phyloP scores from a whole-genome alignment of 2,888 invertebrate species.

The Meloe dianella region DNA sequence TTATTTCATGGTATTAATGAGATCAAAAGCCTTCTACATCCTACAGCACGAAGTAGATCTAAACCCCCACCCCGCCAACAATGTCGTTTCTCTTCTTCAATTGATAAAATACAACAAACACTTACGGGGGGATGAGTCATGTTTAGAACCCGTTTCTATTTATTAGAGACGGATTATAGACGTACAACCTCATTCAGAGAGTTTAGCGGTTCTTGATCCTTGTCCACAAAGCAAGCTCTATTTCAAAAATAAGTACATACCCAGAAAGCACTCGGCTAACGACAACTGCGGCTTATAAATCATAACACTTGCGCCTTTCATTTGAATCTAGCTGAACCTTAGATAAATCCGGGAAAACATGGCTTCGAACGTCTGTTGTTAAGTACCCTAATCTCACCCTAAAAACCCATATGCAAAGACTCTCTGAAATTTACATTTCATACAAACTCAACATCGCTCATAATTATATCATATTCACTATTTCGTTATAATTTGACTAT shows the following conservation, averaged over 20 bases:
- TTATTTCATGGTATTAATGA: conserved; percentile 79
- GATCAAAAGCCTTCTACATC: conserved; percentile 75
- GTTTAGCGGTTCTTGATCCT: conserved; percentile 45
- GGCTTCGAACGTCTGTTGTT: conserved; percentile 45
- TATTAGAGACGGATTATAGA: conserved; percentile 42
- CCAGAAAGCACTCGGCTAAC: conserved; percentile 41
- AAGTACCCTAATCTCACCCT: conserved; percentile 46
- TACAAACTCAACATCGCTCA: conserved; percentile 33
- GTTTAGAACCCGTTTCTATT: conserved; percentile 34
- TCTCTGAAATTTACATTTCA: conserved; percentile 43
- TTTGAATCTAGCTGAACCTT: conserved; percentile 49
- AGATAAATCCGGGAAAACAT: conserved; percentile 48
- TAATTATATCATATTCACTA: conserved; percentile 21
- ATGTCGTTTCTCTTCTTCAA: conserved; percentile 46
- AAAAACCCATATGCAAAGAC: conserved; percentile 46
- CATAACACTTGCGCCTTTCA: conserved; percentile 50
- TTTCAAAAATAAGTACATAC: conserved; percentile 41
- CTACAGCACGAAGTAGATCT: conserved; percentile 60
- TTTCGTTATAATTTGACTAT: neutral
- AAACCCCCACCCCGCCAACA: conserved; percentile 43
- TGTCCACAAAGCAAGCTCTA: conserved; percentile 44
- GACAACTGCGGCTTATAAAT: conserved; percentile 50
- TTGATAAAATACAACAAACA: conserved; percentile 44
- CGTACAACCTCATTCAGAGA: conserved; percentile 42
- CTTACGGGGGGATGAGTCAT: conserved; percentile 37